Base-by-base conservation (phyloP, 2,797 vertebrate species). In the Spinibarbus caldwelli region DNA sequence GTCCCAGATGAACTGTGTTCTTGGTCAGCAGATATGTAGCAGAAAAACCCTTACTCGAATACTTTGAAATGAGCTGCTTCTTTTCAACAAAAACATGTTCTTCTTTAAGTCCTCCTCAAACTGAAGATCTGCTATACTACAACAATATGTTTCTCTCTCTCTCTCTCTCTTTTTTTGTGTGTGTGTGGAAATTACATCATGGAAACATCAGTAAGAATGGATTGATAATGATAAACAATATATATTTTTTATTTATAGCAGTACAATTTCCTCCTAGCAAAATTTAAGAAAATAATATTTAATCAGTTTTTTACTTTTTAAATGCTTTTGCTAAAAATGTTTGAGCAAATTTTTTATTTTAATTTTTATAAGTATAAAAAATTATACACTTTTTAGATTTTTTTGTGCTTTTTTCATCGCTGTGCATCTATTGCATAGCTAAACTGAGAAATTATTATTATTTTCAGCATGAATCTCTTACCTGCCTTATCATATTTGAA, bases 21-120 rank as follows among this genome's bases (percentile, higher is more conserved):
- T 84, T 54, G 54, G 82, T 83, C 71, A 83, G 57, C 71, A 84
- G 36, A 68, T 77, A 68, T 78, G 82, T 31, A 34, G 45, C 45
- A 78, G 21, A 68, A 78, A 34, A 78, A 5, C 10, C 31, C 29
- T 78, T 68, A 77, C 49, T 70, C 75, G 17, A 78, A 76, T 52
- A 52, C 72, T 77, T 73, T 62, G 38, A 77, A 67, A 83, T 64
- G 43, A 73, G 59, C 45, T 77, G 68, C 80, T 45, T 26, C 52
- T 72, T 73, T 57, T 66, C 6, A 34, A 34, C 62, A 34, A 34
- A 31, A 19, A 66, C 62, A 66, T 66, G 29, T 66, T 19, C 15
- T 66, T 64, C 6, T 64, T 4, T 9, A 66, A 19, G 15, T 34
- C 7, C 14, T 8, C 14, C 14, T 31, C 14, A 31, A 62, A 62